Percentiles rank a stretch among this genome's conserved stretches.
Conservation (phyloP, 92 coral and sea anemone species). For the Epizoanthus rinbou region DNA sequence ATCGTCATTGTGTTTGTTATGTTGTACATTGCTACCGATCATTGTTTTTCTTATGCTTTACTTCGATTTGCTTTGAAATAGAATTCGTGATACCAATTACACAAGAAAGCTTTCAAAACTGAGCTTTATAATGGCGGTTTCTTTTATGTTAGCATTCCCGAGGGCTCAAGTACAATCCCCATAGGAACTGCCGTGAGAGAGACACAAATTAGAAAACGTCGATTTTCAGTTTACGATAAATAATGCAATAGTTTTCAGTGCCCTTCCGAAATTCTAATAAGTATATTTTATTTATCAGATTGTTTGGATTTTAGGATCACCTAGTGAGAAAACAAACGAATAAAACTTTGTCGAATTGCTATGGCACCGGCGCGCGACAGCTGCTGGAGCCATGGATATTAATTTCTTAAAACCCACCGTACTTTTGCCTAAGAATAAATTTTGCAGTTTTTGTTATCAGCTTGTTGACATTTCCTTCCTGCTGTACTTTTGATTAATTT, state of each 20-base stretch:
- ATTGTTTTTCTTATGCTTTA: neutral
- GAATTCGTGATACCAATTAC: neutral
- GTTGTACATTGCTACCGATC: neutral
- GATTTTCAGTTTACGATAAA: neutral
- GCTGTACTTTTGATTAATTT: conserved; percentile 17
- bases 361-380: conserved; percentile 22
- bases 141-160: neutral
- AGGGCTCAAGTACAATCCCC: conserved; percentile 15
- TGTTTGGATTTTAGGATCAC: neutral
- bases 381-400: neutral
- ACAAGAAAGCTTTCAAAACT: neutral
- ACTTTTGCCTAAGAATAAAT: neutral
- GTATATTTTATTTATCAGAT: neutral
- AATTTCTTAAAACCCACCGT: neutral
- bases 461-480: conserved; percentile 7
- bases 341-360: neutral
- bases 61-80: neutral
- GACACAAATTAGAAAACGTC: neutral
- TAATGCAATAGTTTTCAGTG: neutral
- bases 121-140: neutral
- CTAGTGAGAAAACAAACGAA: neutral
- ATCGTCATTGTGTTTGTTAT: neutral
- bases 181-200: neutral
- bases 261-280: neutral
- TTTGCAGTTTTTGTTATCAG: neutral